Percentiles rank a stretch among this genome's conserved stretches.
These are phyloP conservation scores for Emydocephalus ijimae DNA, from an alignment of 2,113 vertebrate species.

Conservation along the genomic window DNA sequence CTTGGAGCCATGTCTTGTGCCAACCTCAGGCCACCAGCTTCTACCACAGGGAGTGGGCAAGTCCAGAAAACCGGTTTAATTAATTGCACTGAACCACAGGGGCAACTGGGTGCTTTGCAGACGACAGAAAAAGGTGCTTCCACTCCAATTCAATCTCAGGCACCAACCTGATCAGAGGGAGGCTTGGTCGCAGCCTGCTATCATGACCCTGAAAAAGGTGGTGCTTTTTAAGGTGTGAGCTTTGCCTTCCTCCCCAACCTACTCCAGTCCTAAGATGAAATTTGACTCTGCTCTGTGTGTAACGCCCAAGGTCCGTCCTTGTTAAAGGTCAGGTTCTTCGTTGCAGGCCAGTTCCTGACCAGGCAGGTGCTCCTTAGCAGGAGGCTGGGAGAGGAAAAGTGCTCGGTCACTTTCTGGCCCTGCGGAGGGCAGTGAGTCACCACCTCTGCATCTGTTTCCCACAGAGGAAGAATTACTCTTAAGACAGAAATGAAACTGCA, in stretches of 20 bases:
- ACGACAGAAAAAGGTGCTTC: not conserved
- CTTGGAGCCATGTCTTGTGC: not conserved
- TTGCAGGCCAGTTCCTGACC: not conserved
- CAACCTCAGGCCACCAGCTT: not conserved
- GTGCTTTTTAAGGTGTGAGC: not conserved
- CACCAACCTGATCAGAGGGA: not conserved
- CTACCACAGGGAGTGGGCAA: no score
- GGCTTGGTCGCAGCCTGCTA: not conserved
- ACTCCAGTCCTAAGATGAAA: not conserved
- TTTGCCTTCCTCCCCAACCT: not conserved
- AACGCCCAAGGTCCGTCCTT: not conserved
- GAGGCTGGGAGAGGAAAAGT: not conserved
- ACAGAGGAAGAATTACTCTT: not conserved
- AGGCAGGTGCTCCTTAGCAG: not conserved
- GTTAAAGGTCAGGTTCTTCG: not conserved
- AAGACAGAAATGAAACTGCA: not conserved
- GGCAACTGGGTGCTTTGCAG: not conserved
- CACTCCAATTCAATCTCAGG: not conserved
- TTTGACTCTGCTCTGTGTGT: not conserved
- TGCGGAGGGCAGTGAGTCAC: not conserved
- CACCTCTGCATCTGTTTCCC: not conserved
- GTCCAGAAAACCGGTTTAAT: not conserved
- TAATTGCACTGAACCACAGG: not conserved
- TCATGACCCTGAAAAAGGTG: not conserved
- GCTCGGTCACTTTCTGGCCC: not conserved